Evolutionary conservation across 2,113 vertebrate genomes (phyloP).

Genomic region (Vulpes ferrilata): DNA sequence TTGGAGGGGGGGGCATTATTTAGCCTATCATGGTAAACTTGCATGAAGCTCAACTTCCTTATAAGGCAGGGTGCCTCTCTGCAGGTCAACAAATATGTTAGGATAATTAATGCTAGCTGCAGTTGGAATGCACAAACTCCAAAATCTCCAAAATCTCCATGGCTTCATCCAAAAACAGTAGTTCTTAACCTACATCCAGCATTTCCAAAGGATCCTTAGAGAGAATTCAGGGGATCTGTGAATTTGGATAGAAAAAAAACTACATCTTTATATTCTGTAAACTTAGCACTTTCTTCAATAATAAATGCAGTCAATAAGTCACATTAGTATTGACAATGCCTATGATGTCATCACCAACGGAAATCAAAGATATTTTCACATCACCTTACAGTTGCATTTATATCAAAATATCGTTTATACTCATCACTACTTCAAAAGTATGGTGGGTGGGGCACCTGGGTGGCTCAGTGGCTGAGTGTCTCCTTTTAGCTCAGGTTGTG

Average conservation of each 20-base stretch:
- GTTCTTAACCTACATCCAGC: neutral
- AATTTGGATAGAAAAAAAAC: neutral
- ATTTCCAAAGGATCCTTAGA: neutral
- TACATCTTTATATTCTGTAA: constrained; percentile 1
- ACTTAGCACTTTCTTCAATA: neutral
- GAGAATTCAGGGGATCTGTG: neutral
- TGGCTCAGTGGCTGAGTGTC: too few relatives aligned
- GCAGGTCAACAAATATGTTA: neutral
- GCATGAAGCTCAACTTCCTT: neutral
- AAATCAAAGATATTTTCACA: neutral
- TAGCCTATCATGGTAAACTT: neutral
- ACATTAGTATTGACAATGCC: neutral
- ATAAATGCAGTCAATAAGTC: neutral
- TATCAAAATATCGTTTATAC: neutral
- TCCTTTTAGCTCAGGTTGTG: too few relatives aligned
- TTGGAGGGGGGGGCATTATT: neutral
- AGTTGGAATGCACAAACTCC: neutral
- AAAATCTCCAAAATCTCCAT: neutral
- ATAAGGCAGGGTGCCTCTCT: neutral
- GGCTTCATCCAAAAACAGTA: neutral
- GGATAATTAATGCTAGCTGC: neutral
- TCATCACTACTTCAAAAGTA: neutral
- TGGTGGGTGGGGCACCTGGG: too few relatives aligned
- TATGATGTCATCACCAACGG: neutral
- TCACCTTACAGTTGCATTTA: neutral